These are phyloP conservation scores for Syngnathoides biaculeatus DNA, from an alignment of 2,113 vertebrate genomes.

Conservation along the genomic window DNA sequence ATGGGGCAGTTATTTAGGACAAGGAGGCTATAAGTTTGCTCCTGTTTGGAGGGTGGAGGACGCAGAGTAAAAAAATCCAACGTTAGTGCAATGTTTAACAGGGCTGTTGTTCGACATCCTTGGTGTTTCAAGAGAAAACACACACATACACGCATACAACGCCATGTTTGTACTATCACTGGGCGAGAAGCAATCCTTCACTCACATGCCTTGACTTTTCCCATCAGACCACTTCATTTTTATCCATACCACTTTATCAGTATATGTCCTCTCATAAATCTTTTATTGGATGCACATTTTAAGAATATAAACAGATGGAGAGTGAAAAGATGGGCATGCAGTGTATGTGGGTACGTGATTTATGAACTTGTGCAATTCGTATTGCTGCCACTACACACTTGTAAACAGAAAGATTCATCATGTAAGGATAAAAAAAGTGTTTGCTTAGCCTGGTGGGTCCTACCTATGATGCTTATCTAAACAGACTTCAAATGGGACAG, in stretches of 20 bases:
- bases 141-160: background rate
- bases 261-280: background rate
- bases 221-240: background rate
- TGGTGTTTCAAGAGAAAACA: background rate
- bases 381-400: conserved; percentile 2
- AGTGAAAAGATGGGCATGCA: too few relatives aligned
- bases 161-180: background rate
- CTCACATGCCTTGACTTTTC: background rate
- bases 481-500: conserved; percentile 42
- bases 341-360: background rate
- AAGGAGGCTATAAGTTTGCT: conserved; percentile 1
- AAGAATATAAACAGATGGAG: background rate
- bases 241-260: background rate
- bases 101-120: background rate
- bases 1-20: conserved; percentile 2
- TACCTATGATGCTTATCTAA: conserved; percentile 47
- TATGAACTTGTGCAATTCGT: background rate
- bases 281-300: background rate
- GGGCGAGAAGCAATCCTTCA: background rate
- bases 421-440: conserved; percentile 52
- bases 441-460: conserved; percentile 32
- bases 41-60: background rate
- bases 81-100: conserved; percentile 1
- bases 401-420: conserved; percentile 16
- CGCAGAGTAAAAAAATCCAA: background rate